Evolutionary conservation across 1,140 invertebrate species (phyloP).

Genomic region (Oncopeltus fasciatus): DNA sequence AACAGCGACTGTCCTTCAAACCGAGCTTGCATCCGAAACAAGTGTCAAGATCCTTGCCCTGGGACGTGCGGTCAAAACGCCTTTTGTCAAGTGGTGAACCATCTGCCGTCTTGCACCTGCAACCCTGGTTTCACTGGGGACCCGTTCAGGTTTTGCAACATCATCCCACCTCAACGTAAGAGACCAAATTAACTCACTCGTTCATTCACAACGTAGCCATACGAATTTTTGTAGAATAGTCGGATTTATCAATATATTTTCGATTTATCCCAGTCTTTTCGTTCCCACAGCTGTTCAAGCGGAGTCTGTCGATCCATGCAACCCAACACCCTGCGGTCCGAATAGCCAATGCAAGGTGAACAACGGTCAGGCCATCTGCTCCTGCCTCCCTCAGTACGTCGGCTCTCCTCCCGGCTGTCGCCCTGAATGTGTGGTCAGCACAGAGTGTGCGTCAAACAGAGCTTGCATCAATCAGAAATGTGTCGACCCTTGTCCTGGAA

Average conservation of each 20-base stretch:
- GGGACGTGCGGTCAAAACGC: constrained; percentile 51
- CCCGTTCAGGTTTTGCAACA: constrained; percentile 34
- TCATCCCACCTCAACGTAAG: constrained; percentile 30
- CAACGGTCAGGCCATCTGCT: constrained; percentile 42
- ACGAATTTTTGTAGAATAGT: too few relatives aligned
- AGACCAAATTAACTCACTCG: background rate
- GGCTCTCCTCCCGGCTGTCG: constrained; percentile 45
- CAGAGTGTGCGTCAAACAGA: constrained; percentile 42
- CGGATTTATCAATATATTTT: background rate
- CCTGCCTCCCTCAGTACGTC: constrained; percentile 39
- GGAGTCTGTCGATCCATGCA: constrained; percentile 36
- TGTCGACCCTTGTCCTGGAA: constrained; percentile 36
- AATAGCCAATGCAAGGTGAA: constrained; percentile 42
- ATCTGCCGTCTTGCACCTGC: constrained; percentile 54
- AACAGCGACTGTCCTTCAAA: constrained; percentile 50
- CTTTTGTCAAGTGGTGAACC: constrained; percentile 49
- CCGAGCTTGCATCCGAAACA: constrained; percentile 49
- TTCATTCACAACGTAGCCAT: too few relatives aligned
- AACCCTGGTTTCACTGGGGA: constrained; percentile 36
- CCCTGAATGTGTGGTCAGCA: constrained; percentile 46
- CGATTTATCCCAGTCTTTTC: background rate
- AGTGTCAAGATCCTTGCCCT: constrained; percentile 53
- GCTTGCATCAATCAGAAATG: constrained; percentile 48
- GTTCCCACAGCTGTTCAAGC: constrained; percentile 16
- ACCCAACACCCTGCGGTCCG: constrained; percentile 46